phyloP scores from a whole-genome alignment of 2,113 vertebrate genomes.

The Onychostruthus taczanowskii region DNA sequence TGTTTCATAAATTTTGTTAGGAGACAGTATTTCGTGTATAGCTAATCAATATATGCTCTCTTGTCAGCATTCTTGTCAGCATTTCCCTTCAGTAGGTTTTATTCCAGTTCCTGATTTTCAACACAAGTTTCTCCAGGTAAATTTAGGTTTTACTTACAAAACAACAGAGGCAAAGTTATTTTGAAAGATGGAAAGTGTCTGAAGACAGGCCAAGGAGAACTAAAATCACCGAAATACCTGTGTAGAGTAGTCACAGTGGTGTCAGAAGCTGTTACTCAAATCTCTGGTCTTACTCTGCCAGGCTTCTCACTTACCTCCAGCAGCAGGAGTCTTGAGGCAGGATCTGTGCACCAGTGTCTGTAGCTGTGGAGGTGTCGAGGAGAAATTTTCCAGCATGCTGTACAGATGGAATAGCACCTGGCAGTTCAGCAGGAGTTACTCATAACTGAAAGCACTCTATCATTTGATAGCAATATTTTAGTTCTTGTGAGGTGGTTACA shows the following conservation, averaged over 20 bases:
- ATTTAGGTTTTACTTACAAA: not conserved
- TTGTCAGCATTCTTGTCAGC: not conserved
- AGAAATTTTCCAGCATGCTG: not conserved
- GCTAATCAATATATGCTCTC: not conserved
- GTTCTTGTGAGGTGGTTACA: fast-evolving
- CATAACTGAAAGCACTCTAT: not conserved
- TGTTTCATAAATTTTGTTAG: not conserved
- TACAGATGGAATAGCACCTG: not conserved
- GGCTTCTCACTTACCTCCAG: not conserved
- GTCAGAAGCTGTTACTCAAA: not conserved
- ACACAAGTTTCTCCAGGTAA: not conserved
- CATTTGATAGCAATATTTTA: not conserved
- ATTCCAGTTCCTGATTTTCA: not conserved
- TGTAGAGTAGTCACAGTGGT: not conserved
- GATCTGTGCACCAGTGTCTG: not conserved
- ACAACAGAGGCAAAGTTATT: not conserved
- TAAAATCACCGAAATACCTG: not conserved
- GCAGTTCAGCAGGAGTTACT: not conserved
- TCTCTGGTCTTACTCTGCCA: not conserved
- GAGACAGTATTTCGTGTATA: not conserved
- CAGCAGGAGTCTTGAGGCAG: not conserved
- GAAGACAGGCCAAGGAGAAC: not conserved
- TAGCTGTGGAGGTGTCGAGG: not conserved
- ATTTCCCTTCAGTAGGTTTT: not conserved
- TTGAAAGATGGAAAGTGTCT: not conserved